Percentiles rank a stretch among this genome's conserved stretches.
Conservation (phyloP, 64 coral and sea anemone genomes). For the Stylophora pistillata region DNA sequence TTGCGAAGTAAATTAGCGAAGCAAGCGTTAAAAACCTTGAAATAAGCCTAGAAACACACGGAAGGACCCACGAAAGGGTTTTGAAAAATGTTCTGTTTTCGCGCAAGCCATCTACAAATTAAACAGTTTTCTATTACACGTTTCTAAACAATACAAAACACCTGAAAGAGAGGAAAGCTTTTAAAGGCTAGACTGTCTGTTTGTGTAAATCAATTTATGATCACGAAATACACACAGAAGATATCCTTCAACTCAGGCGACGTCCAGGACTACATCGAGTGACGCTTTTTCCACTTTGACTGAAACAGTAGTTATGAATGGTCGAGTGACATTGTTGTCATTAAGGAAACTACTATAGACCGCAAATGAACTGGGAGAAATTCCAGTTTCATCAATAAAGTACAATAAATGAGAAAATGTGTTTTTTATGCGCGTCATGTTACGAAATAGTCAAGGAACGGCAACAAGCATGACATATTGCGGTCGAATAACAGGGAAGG, state of each 20-base stretch:
- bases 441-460: not conserved
- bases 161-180: conserved; percentile 28
- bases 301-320: conserved; percentile 27
- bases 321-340: conserved; percentile 47
- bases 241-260: conserved; percentile 1
- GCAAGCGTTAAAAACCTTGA: not conserved
- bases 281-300: not conserved
- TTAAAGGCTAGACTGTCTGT: conserved; percentile 18
- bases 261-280: not conserved
- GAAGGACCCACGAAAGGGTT: not conserved
- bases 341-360: conserved; percentile 32
- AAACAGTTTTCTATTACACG: conserved; percentile 29
- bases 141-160: conserved; percentile 35
- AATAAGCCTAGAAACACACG: not conserved
- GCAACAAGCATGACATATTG: not conserved
- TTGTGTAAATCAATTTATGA: conserved; percentile 36
- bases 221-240: not conserved
- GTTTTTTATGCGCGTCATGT: not conserved
- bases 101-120: not conserved
- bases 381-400: conserved; percentile 18
- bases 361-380: conserved; percentile 43
- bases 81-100: not conserved
- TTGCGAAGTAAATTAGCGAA: not conserved
- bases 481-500: not conserved
- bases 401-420: not conserved